A percentile compares a stretch with the other conserved stretches of the same genome.
Conservation (phyloP, 1,140 invertebrate species). For the Drosophila virilis region DNA sequence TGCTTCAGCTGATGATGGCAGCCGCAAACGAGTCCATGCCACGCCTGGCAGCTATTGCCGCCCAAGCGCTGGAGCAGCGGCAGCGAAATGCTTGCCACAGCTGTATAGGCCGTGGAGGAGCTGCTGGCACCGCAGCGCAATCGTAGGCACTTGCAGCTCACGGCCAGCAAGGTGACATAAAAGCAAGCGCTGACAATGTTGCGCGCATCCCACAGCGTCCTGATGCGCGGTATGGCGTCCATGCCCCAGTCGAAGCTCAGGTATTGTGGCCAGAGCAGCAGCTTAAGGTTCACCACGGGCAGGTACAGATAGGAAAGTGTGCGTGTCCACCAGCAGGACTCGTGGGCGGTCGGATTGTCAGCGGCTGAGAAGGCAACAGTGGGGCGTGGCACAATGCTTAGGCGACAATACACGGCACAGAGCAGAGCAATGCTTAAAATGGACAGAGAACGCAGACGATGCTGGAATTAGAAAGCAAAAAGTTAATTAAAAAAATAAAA, state of each 20-base stretch:
- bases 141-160: conserved; percentile 74
- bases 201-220: conserved; percentile 88
- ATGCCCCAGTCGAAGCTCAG: conserved; percentile 98
- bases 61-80: conserved; percentile 52
- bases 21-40: conserved; percentile 39
- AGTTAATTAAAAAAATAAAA: background rate
- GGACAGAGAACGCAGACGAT: conserved; percentile 87
- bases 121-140: conserved; percentile 1
- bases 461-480: conserved; percentile 85
- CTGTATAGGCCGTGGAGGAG: conserved; percentile 36
- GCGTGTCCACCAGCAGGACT: conserved; percentile 88
- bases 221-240: conserved; percentile 94
- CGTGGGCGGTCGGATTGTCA: conserved; percentile 94
- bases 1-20: conserved; percentile 51
- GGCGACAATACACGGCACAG: conserved; percentile 87
- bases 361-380: conserved; percentile 92
- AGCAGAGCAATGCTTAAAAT: conserved; percentile 86
- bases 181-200: conserved; percentile 90
- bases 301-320: conserved; percentile 94
- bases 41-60: conserved; percentile 54
- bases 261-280: conserved; percentile 91
- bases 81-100: conserved; percentile 55
- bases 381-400: conserved; percentile 87
- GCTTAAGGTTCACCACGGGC: conserved; percentile 92
- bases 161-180: conserved; percentile 86